A percentile compares a stretch with the other conserved stretches of the same genome.
phyloP scores from a whole-genome alignment of 2,888 invertebrate genomes.

The Mesorhabditis belari region DNA sequence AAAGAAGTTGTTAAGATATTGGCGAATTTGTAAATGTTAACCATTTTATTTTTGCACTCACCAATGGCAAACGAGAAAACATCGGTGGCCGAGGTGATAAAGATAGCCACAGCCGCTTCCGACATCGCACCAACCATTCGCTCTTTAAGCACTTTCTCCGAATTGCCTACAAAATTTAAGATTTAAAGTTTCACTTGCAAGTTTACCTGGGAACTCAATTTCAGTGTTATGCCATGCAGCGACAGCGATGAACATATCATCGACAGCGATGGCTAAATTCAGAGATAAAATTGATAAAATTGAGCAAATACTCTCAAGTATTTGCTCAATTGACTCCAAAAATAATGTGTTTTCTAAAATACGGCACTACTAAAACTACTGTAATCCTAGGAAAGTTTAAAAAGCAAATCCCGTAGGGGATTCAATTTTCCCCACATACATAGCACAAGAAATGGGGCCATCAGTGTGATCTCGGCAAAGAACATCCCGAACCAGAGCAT shows the following conservation, averaged over 20 bases:
- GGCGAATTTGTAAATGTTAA: neutral
- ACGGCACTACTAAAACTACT: neutral
- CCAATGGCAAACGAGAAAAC: slow-evolving; percentile 13
- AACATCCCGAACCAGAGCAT: slow-evolving; percentile 83
- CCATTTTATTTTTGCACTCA: neutral
- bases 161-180: too few relatives aligned
- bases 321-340: neutral
- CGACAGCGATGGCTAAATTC: slow-evolving; percentile 79
- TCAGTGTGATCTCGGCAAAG: slow-evolving; percentile 86
- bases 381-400: neutral
- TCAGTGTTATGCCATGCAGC: slow-evolving; percentile 88
- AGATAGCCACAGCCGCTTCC: slow-evolving; percentile 88
- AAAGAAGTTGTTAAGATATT: too few relatives aligned
- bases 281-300: neutral
- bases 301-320: neutral
- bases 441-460: slow-evolving; percentile 79
- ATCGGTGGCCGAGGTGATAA: slow-evolving; percentile 82
- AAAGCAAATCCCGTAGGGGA: neutral
- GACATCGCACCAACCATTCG: slow-evolving; percentile 81
- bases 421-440: slow-evolving; percentile 32
- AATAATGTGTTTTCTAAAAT: neutral
- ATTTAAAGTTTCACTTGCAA: too few relatives aligned
- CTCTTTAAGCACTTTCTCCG: slow-evolving; percentile 64
- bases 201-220: slow-evolving; percentile 34
- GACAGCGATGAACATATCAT: slow-evolving; percentile 90